Percentiles rank a stretch among this genome's conserved stretches.
Conservation (phyloP, 2,113 vertebrate genomes). For the Seriola dumerili region DNA sequence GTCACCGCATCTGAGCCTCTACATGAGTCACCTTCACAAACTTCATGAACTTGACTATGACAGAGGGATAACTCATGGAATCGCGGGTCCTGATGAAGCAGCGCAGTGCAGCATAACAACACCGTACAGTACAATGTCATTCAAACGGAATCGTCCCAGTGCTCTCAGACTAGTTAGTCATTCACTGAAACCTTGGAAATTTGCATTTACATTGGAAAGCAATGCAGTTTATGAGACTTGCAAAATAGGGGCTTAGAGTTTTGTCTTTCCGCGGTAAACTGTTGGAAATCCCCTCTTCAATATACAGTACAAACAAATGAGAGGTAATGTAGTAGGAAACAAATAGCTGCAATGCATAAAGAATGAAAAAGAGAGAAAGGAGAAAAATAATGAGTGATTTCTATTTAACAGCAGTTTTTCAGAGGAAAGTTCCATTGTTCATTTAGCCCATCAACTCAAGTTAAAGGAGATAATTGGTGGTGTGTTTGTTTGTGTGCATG, state of each 20-base stretch:
- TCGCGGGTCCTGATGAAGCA: not conserved
- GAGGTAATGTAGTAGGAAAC: constrained; percentile 15
- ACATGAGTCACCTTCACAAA: constrained; percentile 23
- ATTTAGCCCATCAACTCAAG: not conserved
- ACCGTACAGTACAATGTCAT: constrained; percentile 13
- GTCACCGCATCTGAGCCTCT: not conserved
- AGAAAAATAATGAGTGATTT: not conserved
- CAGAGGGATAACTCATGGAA: constrained; percentile 10
- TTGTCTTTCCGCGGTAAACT: constrained; percentile 31
- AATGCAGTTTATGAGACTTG: constrained; percentile 15
- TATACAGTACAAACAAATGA: constrained; percentile 32
- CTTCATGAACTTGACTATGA: constrained; percentile 26
- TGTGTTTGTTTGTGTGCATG: not conserved
- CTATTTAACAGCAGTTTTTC: constrained; percentile 14
- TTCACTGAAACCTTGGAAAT: constrained; percentile 32
- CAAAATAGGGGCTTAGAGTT: constrained; percentile 16
- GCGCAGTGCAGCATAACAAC: not conserved
- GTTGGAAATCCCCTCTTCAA: constrained; percentile 2
- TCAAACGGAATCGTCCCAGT: constrained; percentile 16
- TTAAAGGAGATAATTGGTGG: constrained; percentile 26
- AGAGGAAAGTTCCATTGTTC: not conserved
- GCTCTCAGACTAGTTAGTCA: constrained; percentile 14
- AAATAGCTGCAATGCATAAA: constrained; percentile 26
- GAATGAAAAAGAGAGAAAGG: not conserved
- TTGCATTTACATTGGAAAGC: constrained; percentile 46